Evolutionary conservation across 2,797 vertebrate species (phyloP).

Genomic region (Rhinogobio ventralis): DNA sequence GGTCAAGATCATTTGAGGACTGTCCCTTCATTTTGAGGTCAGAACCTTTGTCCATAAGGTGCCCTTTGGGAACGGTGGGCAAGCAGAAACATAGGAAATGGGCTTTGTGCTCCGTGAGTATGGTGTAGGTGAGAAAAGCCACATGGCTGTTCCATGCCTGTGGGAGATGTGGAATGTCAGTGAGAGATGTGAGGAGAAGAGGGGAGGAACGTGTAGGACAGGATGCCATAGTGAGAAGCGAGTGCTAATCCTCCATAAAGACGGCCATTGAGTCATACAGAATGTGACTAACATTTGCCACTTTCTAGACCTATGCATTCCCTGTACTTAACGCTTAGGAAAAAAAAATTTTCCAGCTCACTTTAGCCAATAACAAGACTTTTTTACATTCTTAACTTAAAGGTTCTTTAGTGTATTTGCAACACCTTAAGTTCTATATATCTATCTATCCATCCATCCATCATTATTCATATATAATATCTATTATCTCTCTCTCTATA

Average conservation of each 20-base stretch:
- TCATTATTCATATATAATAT: too few relatives aligned
- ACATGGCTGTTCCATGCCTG: slow-evolving; percentile 58
- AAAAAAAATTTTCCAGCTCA: slow-evolving; percentile 15
- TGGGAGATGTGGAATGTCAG: slow-evolving; percentile 63
- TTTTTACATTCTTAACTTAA: neutral
- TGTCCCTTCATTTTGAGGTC: slow-evolving; percentile 40
- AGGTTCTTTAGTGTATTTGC: neutral
- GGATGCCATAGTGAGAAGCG: slow-evolving; percentile 61
- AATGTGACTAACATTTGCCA: slow-evolving; percentile 34
- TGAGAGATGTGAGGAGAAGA: slow-evolving; percentile 57
- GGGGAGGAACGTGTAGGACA: slow-evolving; percentile 27
- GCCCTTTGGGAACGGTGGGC: slow-evolving; percentile 29
- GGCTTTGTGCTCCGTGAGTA: slow-evolving; percentile 59
- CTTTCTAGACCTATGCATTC: slow-evolving; percentile 20
- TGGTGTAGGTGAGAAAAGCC: slow-evolving; percentile 71
- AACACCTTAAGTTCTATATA: neutral
- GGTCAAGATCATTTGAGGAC: too few relatives aligned
- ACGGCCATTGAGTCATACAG: slow-evolving; percentile 66
- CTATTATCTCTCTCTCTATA: too few relatives aligned
- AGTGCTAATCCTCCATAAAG: slow-evolving; percentile 74
- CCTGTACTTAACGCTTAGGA: neutral
- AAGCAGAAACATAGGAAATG: slow-evolving; percentile 32
- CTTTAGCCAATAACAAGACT: neutral
- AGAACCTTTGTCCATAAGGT: slow-evolving; percentile 25
- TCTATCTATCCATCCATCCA: too few relatives aligned